These are phyloP conservation scores for Podarcis lilfordi DNA, from an alignment of 2,797 vertebrate species.

Conservation along the genomic window DNA sequence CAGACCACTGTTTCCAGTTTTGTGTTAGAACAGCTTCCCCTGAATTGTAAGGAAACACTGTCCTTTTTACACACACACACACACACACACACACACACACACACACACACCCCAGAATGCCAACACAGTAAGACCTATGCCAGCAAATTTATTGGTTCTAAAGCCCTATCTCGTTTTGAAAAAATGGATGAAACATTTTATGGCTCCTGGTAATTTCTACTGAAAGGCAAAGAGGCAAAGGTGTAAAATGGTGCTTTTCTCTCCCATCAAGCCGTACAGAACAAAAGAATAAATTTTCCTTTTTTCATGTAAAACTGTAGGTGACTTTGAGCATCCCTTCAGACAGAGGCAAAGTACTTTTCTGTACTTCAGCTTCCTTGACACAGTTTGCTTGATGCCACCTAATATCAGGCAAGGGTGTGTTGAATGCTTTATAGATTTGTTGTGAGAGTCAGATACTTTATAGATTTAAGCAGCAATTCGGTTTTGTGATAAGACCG, in stretches of 20 bases:
- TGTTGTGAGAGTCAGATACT: slow-evolving; percentile 8
- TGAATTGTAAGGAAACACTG: neutral
- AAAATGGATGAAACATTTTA: slow-evolving; percentile 31
- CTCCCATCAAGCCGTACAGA: slow-evolving; percentile 27
- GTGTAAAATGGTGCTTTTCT: slow-evolving; percentile 37
- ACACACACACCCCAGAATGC: neutral
- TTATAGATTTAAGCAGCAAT: neutral
- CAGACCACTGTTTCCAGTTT: neutral
- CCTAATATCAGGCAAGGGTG: neutral
- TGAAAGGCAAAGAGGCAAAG: slow-evolving; percentile 47
- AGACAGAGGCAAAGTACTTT: neutral
- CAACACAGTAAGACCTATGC: neutral
- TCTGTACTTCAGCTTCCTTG: slow-evolving; percentile 5
- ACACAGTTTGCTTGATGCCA: slow-evolving; percentile 26
- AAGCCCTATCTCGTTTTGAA: slow-evolving; percentile 2
- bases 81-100: neutral
- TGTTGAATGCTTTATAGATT: neutral
- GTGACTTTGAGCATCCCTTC: neutral
- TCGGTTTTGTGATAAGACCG: neutral
- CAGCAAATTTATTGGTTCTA: slow-evolving; percentile 15
- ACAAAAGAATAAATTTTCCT: slow-evolving; percentile 42
- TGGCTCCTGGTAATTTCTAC: slow-evolving; percentile 29
- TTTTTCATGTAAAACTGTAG: slow-evolving; percentile 35
- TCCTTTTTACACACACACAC: neutral
- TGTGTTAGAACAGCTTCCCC: neutral